Percentiles rank a stretch among this genome's conserved stretches.
Conservation (phyloP, 2,888 invertebrate species). For the Melangyna quadrimaculata region DNA sequence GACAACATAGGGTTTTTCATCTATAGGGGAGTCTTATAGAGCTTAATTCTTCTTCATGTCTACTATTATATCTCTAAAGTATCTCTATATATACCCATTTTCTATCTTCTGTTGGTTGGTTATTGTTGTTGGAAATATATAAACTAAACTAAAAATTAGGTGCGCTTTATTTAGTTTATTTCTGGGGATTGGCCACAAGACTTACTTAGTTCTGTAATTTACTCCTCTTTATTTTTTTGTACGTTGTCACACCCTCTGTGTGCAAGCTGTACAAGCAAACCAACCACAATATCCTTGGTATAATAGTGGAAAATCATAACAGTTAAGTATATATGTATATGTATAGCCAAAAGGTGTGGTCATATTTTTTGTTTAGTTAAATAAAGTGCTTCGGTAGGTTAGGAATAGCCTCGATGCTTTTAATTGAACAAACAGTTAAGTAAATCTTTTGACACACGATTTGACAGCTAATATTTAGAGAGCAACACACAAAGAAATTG, state of each 20-base stretch:
- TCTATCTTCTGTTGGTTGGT: slow-evolving; percentile 18
- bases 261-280: neutral
- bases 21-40: neutral
- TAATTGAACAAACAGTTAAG: slow-evolving; percentile 14
- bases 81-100: neutral
- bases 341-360: slow-evolving; percentile 53
- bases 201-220: slow-evolving; percentile 59
- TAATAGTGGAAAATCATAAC: slow-evolving; percentile 35
- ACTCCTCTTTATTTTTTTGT: neutral
- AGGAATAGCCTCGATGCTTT: neutral
- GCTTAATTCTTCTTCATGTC: neutral
- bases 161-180: slow-evolving; percentile 64
- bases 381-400: slow-evolving; percentile 18
- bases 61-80: neutral
- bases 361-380: slow-evolving; percentile 47
- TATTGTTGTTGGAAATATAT: slow-evolving; percentile 28
- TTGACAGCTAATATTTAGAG: slow-evolving; percentile 24
- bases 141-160: slow-evolving; percentile 69
- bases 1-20: slow-evolving; percentile 14
- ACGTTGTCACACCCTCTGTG: slow-evolving; percentile 46
- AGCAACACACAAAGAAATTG: neutral
- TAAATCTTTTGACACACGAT: slow-evolving; percentile 21
- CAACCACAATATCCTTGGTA: slow-evolving; percentile 11
- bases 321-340: neutral
- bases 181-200: slow-evolving; percentile 59